phyloP scores from a whole-genome alignment of 2,797 vertebrate genomes.

The Neosilurus hyrtlii region DNA sequence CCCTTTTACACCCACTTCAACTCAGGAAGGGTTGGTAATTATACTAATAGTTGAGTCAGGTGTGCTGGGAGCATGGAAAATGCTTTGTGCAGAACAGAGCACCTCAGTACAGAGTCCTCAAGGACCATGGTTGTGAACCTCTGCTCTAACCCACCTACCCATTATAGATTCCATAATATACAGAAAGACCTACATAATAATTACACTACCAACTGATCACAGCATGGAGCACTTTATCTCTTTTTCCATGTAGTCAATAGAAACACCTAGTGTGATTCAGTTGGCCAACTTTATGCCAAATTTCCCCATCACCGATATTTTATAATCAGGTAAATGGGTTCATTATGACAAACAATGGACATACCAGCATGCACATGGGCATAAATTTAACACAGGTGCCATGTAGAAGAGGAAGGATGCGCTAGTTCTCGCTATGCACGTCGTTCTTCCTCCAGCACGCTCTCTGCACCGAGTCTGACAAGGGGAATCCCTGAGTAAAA shows the following conservation, averaged over 20 bases:
- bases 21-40: too few relatives aligned
- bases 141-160: not conserved
- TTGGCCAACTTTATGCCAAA: not conserved
- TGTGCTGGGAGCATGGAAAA: too few relatives aligned
- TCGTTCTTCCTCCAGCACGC: not conserved
- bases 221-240: not conserved
- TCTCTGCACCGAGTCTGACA: not conserved
- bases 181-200: not conserved
- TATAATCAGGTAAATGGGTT: not conserved
- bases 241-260: not conserved
- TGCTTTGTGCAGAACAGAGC: too few relatives aligned
- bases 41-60: too few relatives aligned
- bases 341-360: not conserved
- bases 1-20: too few relatives aligned
- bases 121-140: too few relatives aligned
- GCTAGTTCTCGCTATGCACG: not conserved
- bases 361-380: not conserved
- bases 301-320: not conserved
- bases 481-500: constrained; percentile 12
- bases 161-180: not conserved
- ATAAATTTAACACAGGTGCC: not conserved
- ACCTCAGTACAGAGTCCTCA: too few relatives aligned
- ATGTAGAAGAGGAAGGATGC: not conserved
- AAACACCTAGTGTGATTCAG: not conserved
- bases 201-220: not conserved